These are phyloP conservation scores for Lithodes maja DNA, from an alignment of 2,888 invertebrate species.

Conservation along the genomic window DNA sequence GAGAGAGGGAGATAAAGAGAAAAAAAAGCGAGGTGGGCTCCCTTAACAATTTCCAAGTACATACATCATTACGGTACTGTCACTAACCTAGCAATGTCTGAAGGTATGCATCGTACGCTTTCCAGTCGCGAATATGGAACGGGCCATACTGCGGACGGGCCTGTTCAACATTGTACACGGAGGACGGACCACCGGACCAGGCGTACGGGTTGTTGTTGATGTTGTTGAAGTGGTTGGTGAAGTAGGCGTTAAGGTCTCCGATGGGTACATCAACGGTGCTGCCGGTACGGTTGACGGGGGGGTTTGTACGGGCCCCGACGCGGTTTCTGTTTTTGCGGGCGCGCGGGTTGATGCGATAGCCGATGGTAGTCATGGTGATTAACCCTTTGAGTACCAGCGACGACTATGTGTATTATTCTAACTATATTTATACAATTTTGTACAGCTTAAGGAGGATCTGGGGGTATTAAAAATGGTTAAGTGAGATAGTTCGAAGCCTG, in stretches of 20 bases:
- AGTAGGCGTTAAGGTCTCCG: too few relatives aligned
- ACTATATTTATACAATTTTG: too few relatives aligned
- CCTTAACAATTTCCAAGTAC: background rate
- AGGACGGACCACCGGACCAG: background rate
- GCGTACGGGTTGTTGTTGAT: too few relatives aligned
- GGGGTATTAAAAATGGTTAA: too few relatives aligned
- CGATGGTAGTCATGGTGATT: background rate
- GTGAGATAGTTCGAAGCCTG: too few relatives aligned
- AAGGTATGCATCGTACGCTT: background rate
- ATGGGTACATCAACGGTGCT: background rate
- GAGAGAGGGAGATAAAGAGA: background rate
- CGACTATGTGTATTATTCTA: too few relatives aligned
- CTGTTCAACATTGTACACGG: background rate
- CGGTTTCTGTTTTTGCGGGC: background rate
- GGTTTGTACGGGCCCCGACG: background rate
- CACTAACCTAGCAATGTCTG: constrained; percentile 10
- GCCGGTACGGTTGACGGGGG: background rate
- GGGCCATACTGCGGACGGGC: background rate
- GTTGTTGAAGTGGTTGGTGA: too few relatives aligned
- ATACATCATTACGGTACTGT: background rate
- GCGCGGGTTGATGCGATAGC: background rate
- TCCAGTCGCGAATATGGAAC: background rate
- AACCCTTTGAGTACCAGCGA: too few relatives aligned
- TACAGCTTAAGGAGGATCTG: too few relatives aligned
- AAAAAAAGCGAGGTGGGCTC: background rate